A percentile compares a stretch with the other conserved stretches of the same genome.
Conservation (phyloP, 30 jellyfish, hydroid and myxozoan species). For the Hydra vulgaris region DNA sequence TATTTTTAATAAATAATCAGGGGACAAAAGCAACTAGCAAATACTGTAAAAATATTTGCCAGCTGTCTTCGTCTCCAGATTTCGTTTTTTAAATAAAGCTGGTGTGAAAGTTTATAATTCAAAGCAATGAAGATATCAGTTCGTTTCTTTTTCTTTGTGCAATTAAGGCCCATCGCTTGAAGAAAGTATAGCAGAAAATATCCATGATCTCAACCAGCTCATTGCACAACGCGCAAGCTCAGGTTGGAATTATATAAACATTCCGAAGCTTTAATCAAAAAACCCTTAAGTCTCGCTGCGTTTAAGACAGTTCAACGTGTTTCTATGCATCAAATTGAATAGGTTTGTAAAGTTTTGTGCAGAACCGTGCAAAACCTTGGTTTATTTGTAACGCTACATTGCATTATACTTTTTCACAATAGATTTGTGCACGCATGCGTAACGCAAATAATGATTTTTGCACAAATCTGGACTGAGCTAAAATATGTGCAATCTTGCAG, state of each 20-base stretch:
- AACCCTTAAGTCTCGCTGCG: background rate
- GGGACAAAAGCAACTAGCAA: constrained; percentile 99
- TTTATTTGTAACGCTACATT: background rate
- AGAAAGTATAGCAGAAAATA: background rate
- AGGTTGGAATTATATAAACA: background rate
- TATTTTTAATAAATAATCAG: no score
- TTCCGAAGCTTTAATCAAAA: background rate
- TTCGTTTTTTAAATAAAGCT: background rate
- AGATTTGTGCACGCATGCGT: background rate
- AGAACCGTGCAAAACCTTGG: background rate
- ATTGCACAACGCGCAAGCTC: background rate
- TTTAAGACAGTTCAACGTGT: background rate
- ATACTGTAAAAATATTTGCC: constrained; percentile 44
- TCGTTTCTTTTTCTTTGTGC: background rate
- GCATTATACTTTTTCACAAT: background rate
- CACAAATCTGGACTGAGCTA: background rate
- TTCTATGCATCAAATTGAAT: background rate
- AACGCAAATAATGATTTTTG: background rate
- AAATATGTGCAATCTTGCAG: background rate
- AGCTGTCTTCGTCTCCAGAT: constrained; percentile 72
- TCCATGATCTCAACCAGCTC: background rate
- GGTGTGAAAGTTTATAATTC: no score
- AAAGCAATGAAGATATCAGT: background rate
- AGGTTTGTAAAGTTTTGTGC: background rate
- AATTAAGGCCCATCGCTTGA: background rate